phyloP scores from a whole-genome alignment of 2,113 vertebrate species.

The Sphyrna mokarran region DNA sequence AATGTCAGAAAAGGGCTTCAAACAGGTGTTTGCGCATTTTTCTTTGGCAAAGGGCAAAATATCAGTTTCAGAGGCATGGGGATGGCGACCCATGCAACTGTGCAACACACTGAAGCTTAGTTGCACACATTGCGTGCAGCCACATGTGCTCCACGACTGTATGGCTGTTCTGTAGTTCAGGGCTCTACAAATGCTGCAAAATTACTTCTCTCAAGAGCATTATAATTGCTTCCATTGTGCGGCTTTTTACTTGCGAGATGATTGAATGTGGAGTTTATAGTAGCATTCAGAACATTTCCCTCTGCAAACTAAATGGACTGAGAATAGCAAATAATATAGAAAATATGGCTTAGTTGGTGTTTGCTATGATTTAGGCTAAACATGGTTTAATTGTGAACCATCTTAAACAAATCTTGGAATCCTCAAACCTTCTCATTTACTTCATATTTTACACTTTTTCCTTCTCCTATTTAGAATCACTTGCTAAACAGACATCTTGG shows the following conservation, averaged over 20 bases:
- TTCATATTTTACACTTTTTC: slow-evolving; percentile 12
- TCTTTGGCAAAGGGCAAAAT: neutral
- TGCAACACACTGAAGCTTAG: no score
- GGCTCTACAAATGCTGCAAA: no score
- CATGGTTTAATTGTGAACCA: neutral
- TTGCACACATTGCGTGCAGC: no score
- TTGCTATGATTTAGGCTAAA: neutral
- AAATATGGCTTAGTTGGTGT: neutral
- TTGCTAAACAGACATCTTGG: neutral
- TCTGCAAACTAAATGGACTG: neutral
- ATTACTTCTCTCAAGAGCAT: no score
- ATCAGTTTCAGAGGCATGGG: neutral
- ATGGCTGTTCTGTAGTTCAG: no score
- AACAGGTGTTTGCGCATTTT: neutral
- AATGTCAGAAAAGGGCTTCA: neutral
- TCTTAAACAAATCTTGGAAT: neutral
- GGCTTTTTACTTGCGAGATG: no score
- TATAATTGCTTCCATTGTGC: no score
- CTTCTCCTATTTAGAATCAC: neutral
- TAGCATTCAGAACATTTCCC: no score
- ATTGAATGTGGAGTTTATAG: no score
- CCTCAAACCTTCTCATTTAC: slow-evolving; percentile 22
- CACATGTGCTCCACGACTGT: no score
- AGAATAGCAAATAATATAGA: neutral
- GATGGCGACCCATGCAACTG: no score